phyloP scores from a whole-genome alignment of 2,888 invertebrate species.

The Chydorus sphaericus region DNA sequence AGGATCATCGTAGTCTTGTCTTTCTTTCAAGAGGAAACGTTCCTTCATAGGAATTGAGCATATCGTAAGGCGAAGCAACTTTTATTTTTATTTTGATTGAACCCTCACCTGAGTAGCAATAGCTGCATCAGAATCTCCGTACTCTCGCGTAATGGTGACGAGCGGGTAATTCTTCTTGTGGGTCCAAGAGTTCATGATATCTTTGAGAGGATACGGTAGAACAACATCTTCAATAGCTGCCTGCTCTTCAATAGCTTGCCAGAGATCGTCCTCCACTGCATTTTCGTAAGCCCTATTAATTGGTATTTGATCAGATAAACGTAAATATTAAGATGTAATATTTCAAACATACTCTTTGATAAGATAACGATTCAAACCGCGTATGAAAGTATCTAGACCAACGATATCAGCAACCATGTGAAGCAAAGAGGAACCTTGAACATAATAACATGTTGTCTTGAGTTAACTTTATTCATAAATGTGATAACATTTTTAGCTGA shows the following conservation, averaged over 20 bases:
- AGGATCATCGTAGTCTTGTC: neutral
- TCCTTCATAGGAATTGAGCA: too few species aligned
- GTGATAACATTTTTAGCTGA: too few species aligned
- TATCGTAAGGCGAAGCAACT: neutral
- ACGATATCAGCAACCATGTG: slow-evolving; percentile 2
- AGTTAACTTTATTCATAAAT: too few species aligned
- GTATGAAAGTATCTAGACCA: neutral
- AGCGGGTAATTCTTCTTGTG: slow-evolving; percentile 10
- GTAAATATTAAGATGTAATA: neutral
- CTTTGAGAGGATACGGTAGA: slow-evolving; percentile 32
- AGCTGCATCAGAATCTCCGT: slow-evolving; percentile 22
- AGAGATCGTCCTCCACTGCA: slow-evolving; percentile 10
- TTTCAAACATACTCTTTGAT: slow-evolving; percentile 25
- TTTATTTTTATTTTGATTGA: neutral
- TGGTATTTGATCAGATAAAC: too few species aligned
- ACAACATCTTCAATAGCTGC: neutral
- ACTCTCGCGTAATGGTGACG: slow-evolving; percentile 9
- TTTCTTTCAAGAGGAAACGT: slow-evolving; percentile 7
- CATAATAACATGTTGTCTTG: too few species aligned
- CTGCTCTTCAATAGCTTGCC: slow-evolving; percentile 2
- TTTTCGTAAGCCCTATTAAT: slow-evolving; percentile 15
- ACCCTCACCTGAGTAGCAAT: neutral
- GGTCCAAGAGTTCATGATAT: slow-evolving; percentile 26
- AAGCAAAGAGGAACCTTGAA: slow-evolving; percentile 43
- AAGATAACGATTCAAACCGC: slow-evolving; percentile 8